Base-by-base conservation (phyloP, 2,888 invertebrate genomes). In the Drosophila histrio region DNA sequence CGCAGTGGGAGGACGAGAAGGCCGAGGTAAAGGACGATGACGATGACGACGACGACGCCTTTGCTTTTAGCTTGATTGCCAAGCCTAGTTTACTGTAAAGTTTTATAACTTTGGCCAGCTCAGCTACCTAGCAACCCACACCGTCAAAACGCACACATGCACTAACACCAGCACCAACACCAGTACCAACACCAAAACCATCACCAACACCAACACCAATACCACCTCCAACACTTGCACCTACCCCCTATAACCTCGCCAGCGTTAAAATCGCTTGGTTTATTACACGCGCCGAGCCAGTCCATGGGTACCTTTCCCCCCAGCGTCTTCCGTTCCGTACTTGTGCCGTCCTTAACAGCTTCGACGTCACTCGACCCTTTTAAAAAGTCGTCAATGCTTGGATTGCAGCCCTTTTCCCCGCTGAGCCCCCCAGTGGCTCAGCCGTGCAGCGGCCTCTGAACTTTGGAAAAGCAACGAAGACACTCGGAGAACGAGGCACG, bases 1-100 rank as follows among this genome's bases (percentile, higher is more conserved):
- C 3, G 39, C 65, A 54, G 63, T 15, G 53, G 58, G 50, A 22
- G 41, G 39, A 11, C 50, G 7, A 21, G 26, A 3, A 21, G 24
- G 15, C n/a, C 1, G 47, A 38, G 39, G 54, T 7, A 19, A 34
- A 19, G 22, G 28, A 22, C 22, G 22, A 26, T 41, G 36, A 43
- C 28, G 24, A 4, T 13, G 24, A 11, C 60, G 78, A 68, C 72
- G 84, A 79, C 77, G 84, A 87, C 84, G 84, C 84, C 84, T 88
- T 84, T 87, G 89, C 89, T 88, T 88, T 88, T 88, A 88, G 89
- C 89, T 89, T 88, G 87, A 88, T 88, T 88, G 87, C 87, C 89
- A 80, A 87, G 87, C 87, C 87, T 87, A 89, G 89, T 85, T 85
- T 88, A 88, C 87, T 88, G 87, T 88, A 85, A 85, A 85, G 87